Evolutionary conservation across 2,888 invertebrate species (phyloP).

Genomic region (Dryobotodes eremita): DNA sequence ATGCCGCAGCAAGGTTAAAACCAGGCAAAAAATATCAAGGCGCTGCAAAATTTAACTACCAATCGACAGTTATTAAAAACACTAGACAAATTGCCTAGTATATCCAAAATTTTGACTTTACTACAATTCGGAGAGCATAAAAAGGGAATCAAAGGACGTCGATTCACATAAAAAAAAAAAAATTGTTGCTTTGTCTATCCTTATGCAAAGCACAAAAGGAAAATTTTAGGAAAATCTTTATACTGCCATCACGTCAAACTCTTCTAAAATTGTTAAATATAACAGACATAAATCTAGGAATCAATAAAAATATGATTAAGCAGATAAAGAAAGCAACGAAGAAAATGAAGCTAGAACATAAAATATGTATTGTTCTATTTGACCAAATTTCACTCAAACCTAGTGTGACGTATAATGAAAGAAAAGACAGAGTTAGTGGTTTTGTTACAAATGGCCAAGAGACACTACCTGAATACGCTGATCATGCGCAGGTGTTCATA

Average conservation of each 20-base stretch:
- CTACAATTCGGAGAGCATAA: too few species aligned
- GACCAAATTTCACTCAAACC: conserved; percentile 19
- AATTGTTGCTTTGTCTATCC: background rate
- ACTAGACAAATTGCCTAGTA: too few species aligned
- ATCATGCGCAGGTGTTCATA: conserved; percentile 17
- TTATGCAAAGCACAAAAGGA: conserved; percentile 3
- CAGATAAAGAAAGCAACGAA: background rate
- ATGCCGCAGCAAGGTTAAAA: too few species aligned
- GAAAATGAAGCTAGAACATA: conserved; percentile 2
- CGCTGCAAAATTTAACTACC: too few species aligned
- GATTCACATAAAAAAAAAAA: too few species aligned
- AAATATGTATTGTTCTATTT: too few species aligned
- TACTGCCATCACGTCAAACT: background rate
- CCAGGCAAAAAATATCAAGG: too few species aligned
- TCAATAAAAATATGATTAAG: conserved; percentile 21
- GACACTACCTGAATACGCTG: conserved; percentile 7
- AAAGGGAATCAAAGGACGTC: too few species aligned
- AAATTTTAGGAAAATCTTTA: background rate
- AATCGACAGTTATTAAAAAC: too few species aligned
- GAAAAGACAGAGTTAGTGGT: background rate
- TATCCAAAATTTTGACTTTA: too few species aligned
- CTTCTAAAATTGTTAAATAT: conserved; percentile 10
- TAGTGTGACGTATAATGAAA: background rate
- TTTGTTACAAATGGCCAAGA: conserved; percentile 10
- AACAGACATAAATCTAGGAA: conserved; percentile 22